These are phyloP conservation scores for Nymphalis c-album DNA, from an alignment of 2,888 invertebrate species.

Conservation along the genomic window DNA sequence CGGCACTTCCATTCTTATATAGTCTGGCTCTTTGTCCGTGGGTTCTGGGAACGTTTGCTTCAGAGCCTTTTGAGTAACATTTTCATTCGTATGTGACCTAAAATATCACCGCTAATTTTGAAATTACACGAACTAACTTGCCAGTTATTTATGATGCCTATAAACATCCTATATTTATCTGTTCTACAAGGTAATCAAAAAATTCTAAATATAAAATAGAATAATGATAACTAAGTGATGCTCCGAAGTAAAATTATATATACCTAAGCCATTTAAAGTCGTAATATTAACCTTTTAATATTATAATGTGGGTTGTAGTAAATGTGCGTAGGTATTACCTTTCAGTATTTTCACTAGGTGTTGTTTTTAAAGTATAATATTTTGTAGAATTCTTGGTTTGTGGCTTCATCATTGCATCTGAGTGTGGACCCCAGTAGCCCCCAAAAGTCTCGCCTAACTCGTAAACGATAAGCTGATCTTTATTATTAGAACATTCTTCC, in stretches of 20 bases:
- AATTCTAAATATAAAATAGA: too few relatives aligned
- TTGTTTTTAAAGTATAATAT: slow-evolving; percentile 55
- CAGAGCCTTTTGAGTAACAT: slow-evolving; percentile 8
- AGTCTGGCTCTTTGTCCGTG: slow-evolving; percentile 38
- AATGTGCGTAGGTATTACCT: slow-evolving; percentile 17
- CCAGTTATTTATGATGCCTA: too few relatives aligned
- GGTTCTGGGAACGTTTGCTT: slow-evolving; percentile 19
- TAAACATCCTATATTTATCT: too few relatives aligned
- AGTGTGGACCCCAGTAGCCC: slow-evolving; percentile 69
- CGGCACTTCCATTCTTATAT: slow-evolving; percentile 57
- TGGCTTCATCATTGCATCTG: slow-evolving; percentile 48
- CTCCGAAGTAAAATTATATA: too few relatives aligned
- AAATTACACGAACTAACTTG: too few relatives aligned
- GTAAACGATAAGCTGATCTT: slow-evolving; percentile 61
- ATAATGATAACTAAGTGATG: too few relatives aligned
- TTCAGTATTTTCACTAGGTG: slow-evolving; percentile 38
- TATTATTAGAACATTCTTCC: slow-evolving; percentile 47
- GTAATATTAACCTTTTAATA: too few relatives aligned
- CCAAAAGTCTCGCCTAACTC: slow-evolving; percentile 70
- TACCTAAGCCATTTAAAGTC: too few relatives aligned
- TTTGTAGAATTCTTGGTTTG: slow-evolving; percentile 36
- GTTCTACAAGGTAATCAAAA: too few relatives aligned
- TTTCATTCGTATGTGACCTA: slow-evolving; percentile 12
- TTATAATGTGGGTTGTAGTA: background rate
- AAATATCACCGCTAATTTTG: background rate